Base-by-base conservation (phyloP, 2,113 vertebrate species). In the Lipophrys pholis region DNA sequence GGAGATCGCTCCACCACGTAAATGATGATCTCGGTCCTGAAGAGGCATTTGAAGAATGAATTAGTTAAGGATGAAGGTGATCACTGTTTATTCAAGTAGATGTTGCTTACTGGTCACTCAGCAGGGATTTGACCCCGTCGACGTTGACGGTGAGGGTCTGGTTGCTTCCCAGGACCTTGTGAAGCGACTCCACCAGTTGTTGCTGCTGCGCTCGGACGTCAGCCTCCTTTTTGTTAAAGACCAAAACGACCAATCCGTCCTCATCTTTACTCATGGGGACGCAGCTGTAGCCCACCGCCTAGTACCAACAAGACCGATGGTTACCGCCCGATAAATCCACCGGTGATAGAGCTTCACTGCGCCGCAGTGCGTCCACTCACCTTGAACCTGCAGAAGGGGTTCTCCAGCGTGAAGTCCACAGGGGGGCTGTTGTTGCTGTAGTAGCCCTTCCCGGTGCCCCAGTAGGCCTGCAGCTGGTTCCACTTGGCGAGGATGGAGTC, bases 391-490 rank as follows among this genome's bases (percentile, higher is more conserved):
- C 97, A 99, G 86, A 99, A 99, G 7, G 96, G 95, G 84, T 99
- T 99, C 88, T 99, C 98, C 88, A 94, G 97, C 0, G 95, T 96
- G 79, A 99, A 99, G 63, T 99, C 98, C 69, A 99, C 97, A 0
- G 98, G 95, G 2, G 95, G 93, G 1, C 94, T 95, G 88, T 94
- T 97, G 86, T 94, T 97, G 92, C 93, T 96, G 91, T 95, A 99
- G 90, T 95, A 99, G 0, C 98, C 98, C 88, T 97, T 99, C 66
- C 98, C 98, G 0, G 96, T 96, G 48, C 98, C 98, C 98, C 98
- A 99, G 90, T 97, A 99, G 7, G 98, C 98, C 89, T 99, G 97
- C 51, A 99, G 94, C 81, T 99, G 98, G 91, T 99, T 99, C 98
- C 98, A 99, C 60, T 97, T 99, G 69, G 97, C 98, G 76, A 99